These are phyloP conservation scores for Trichomycterus rosablanca DNA, from an alignment of 2,113 vertebrate genomes.

Conservation along the genomic window DNA sequence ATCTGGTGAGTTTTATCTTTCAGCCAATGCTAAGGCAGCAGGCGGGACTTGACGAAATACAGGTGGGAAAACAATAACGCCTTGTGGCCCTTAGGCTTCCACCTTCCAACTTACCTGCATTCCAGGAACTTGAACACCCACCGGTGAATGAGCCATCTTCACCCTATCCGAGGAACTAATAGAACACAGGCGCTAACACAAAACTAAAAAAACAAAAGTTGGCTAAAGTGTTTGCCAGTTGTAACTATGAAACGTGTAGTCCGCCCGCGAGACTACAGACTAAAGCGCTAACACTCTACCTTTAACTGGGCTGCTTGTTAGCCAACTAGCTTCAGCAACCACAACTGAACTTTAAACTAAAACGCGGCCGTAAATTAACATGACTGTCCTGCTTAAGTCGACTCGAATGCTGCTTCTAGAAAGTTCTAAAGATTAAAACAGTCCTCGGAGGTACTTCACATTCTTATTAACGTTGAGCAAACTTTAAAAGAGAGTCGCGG, in stretches of 20 bases:
- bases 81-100: slow-evolving; percentile 31
- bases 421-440: neutral
- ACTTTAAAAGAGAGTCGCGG: slow-evolving; percentile 28
- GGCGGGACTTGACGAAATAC: neutral
- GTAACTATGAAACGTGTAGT: neutral
- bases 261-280: neutral
- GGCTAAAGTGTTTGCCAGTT: neutral
- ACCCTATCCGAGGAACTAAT: slow-evolving; percentile 11
- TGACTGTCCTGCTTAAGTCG: slow-evolving; percentile 1
- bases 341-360: slow-evolving; percentile 29
- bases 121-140: slow-evolving; percentile 78
- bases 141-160: slow-evolving; percentile 77
- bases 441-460: neutral
- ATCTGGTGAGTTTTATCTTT: neutral
- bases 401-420: neutral
- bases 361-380: slow-evolving; percentile 2
- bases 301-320: slow-evolving; percentile 14
- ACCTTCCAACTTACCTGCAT: slow-evolving; percentile 83
- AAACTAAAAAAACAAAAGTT: neutral
- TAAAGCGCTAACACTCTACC: slow-evolving; percentile 23
- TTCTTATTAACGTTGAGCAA: neutral
- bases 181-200: neutral
- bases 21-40: neutral
- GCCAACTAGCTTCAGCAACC: slow-evolving; percentile 7
- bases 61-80: slow-evolving; percentile 12